Base-by-base conservation (phyloP, 2,888 invertebrate species). In the Mythimna pallens region DNA sequence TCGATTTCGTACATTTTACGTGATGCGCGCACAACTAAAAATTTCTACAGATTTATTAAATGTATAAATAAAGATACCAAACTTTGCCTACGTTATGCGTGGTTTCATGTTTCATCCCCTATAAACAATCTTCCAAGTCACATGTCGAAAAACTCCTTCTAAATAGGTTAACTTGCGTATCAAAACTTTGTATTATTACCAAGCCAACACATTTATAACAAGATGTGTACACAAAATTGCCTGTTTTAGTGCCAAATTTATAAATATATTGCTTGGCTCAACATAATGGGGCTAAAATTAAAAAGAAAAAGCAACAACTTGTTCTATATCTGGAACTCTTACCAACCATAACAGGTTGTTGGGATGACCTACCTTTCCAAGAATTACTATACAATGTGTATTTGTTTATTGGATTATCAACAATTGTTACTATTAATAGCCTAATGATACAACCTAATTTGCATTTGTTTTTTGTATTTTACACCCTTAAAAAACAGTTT, bases 111-210 rank as follows among this genome's bases (percentile, higher is more conserved):
- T 55, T 20, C 22, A 65, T 34, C 10, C 22, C 22, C 1, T 57
- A 22, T 7, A 30, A 12, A 50, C 30, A 50, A 22, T 25, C n/a
- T 76, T 43, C n/a, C 3, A 25, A 52, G 58, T 66, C 52, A 67
- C 43, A 73, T 43, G 40, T 8, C 52, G 17, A n/a, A 25, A 67
- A 59, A 54, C 30, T 43, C 25, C 52, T 59, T 43, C 25, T 43
- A 43, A 76, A 67, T 77, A 59, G 68, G 67, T 58, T 52, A 17
- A n/a, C n/a, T 20, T n/a, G 47, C 25, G 77, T 77, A 58, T 59
- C 36, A 36, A 47, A 61, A 74, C 36, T 59, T 74, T 54, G 8
- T 25, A 43, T 43, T 43, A 6, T 17, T 47, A 17, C 47, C 22
- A 54, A 67, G 34, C 34, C 34, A 68, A 61, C 30, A 55, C 20